Conservation (phyloP, 2,113 vertebrate genomes). For the Lucifuga dentata region DNA sequence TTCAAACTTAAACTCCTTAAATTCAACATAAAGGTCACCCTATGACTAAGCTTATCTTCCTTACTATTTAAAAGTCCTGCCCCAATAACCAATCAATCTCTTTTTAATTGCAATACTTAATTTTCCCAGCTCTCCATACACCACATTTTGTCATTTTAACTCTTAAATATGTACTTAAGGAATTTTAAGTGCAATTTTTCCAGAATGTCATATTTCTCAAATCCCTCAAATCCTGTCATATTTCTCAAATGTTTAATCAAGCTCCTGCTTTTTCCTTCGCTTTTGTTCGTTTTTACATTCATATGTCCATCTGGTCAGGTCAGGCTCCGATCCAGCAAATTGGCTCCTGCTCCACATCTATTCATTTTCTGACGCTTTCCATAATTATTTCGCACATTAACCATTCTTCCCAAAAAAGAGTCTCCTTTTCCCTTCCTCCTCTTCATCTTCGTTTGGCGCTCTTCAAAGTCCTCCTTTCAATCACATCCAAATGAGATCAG, state of each 20-base stretch:
- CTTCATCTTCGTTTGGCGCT: constrained; percentile 48
- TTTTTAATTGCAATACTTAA: too few species aligned
- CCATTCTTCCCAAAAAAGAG: constrained; percentile 58
- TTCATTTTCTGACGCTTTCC: constrained; percentile 63
- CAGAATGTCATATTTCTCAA: too few species aligned
- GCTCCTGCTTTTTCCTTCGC: neutral
- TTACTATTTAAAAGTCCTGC: too few species aligned
- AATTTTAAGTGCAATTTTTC: too few species aligned
- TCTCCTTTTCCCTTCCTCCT: constrained; percentile 37
- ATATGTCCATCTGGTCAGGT: constrained; percentile 58
- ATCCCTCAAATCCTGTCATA: too few species aligned
- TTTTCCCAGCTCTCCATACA: too few species aligned
- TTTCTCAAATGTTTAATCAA: constrained; percentile 1
- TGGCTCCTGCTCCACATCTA: constrained; percentile 75
- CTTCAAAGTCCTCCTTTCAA: constrained; percentile 61
- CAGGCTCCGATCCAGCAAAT: constrained; percentile 64
- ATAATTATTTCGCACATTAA: constrained; percentile 71
- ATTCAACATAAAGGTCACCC: too few species aligned
- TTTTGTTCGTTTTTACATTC: constrained; percentile 53
- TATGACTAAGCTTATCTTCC: too few species aligned
- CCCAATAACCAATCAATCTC: too few species aligned
- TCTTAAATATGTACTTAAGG: too few species aligned
- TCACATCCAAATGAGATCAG: constrained; percentile 81
- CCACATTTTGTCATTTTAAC: too few species aligned
- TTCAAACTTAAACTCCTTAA: too few species aligned